Evolutionary conservation across 2,113 vertebrate genomes (phyloP).

Genomic region (Phylloscopus trochiloides): DNA sequence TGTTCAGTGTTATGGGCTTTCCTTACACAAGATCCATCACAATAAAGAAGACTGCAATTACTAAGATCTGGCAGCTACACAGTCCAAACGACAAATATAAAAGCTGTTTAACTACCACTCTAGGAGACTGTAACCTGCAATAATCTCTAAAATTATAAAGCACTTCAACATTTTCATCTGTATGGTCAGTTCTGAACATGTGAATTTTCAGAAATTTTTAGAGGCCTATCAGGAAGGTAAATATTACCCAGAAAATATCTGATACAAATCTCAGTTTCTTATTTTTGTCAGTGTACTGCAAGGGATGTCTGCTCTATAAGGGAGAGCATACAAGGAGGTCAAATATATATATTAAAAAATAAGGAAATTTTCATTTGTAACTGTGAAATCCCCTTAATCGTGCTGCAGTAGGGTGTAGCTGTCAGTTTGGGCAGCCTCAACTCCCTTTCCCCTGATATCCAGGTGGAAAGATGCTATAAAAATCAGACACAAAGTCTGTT

Average conservation of each 20-base stretch:
- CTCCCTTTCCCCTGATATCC: background rate
- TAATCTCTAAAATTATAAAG: background rate
- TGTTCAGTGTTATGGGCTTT: background rate
- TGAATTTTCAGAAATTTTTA: background rate
- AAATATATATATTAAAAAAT: background rate
- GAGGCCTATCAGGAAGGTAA: background rate
- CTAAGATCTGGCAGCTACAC: background rate
- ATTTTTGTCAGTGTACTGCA: background rate
- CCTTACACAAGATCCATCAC: background rate
- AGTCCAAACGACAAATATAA: background rate
- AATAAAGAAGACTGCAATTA: background rate
- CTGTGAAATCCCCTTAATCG: background rate
- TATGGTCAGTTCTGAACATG: background rate
- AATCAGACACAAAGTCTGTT: background rate
- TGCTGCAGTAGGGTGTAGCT: background rate
- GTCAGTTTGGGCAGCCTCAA: background rate
- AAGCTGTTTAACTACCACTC: background rate
- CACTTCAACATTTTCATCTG: background rate
- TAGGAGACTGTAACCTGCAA: background rate
- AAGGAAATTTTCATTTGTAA: background rate
- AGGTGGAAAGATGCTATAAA: background rate
- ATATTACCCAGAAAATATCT: background rate
- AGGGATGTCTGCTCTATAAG: background rate
- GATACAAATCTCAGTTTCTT: background rate
- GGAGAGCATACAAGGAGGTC: background rate